Percentiles rank a stretch among this genome's conserved stretches.
Evolutionary conservation across 2,113 vertebrate genomes (phyloP).

Genomic region (Alligator mississippiensis): DNA sequence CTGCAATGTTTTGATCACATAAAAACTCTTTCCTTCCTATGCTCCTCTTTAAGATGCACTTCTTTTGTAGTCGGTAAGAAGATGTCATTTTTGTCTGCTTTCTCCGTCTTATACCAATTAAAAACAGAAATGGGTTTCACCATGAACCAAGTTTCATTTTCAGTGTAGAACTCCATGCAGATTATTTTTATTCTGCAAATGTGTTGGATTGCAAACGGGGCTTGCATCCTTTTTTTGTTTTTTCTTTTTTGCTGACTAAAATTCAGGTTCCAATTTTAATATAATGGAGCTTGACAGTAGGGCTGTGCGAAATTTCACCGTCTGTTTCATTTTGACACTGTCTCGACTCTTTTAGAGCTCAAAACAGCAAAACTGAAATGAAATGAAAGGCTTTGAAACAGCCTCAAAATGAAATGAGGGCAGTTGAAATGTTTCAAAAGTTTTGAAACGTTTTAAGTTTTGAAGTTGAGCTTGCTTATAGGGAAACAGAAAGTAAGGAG

Average conservation of each 20-base stretch:
- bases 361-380: no score
- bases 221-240: background rate
- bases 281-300: background rate
- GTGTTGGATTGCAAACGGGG: background rate
- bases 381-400: no score
- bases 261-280: background rate
- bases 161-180: background rate
- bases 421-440: no score
- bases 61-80: background rate
- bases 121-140: rapidly evolving
- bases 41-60: background rate
- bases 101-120: background rate
- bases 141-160: background rate
- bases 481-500: no score
- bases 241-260: background rate
- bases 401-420: no score
- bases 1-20: background rate
- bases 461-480: no score
- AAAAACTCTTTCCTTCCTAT: background rate
- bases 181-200: background rate
- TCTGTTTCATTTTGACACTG: no score
- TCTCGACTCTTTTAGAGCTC: no score
- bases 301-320: background rate
- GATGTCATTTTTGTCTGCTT: background rate
- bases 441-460: no score